Conservation (phyloP, 1,140 invertebrate species). For the roundworm (Caenorhabditis elegans) region DNA sequence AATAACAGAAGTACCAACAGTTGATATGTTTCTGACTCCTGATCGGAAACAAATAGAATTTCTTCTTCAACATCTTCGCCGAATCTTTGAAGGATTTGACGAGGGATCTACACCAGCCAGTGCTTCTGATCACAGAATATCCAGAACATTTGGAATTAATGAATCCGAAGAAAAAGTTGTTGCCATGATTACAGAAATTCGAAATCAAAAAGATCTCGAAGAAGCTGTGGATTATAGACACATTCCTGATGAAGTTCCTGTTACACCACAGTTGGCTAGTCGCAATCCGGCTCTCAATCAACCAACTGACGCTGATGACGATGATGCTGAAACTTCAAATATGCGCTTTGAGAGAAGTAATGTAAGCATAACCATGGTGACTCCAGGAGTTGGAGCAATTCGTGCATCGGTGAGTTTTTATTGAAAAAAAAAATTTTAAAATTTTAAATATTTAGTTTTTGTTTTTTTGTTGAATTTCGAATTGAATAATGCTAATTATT, state of each 20-base stretch:
- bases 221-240: conserved; percentile 23
- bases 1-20: conserved; percentile 22
- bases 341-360: conserved; percentile 11
- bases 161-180: conserved; percentile 23
- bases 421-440: too few relatives aligned
- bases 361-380: not conserved
- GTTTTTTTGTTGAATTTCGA: not conserved
- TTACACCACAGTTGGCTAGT: not conserved
- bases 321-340: not conserved
- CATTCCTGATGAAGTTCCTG: not conserved
- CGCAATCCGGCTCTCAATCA: not conserved
- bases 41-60: conserved; percentile 1
- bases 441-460: not conserved
- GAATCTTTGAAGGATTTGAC: not conserved
- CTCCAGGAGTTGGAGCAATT: not conserved
- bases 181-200: not conserved
- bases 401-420: not conserved
- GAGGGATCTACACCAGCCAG: not conserved
- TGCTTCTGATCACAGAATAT: not conserved
- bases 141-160: not conserved
- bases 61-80: not conserved
- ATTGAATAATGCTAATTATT: too few relatives aligned
- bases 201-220: conserved; percentile 24
- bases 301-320: not conserved
- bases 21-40: conserved; percentile 15